phyloP scores from a whole-genome alignment of 37 sponge, comb jelly and placozoan species.

The Dysidea cf. avara region DNA sequence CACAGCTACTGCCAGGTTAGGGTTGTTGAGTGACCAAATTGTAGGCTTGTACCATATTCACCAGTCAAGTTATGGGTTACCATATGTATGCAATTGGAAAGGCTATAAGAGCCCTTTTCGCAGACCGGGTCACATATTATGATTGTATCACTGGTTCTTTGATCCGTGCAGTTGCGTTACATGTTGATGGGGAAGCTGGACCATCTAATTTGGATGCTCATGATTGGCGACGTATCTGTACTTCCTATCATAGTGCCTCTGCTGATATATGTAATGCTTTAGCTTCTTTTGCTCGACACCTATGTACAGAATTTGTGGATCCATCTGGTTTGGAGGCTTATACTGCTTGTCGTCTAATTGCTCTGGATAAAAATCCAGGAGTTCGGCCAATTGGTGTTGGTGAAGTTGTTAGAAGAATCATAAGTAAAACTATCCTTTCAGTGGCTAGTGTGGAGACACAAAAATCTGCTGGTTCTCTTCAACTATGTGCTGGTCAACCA shows the following conservation, averaged over 20 bases:
- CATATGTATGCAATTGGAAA: too few relatives aligned
- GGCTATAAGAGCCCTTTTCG: too few relatives aligned
- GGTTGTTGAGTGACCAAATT: too few relatives aligned
- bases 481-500: slow-evolving; percentile 45
- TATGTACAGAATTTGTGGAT: slow-evolving; percentile 44
- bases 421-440: slow-evolving; percentile 16
- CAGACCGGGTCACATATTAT: too few relatives aligned
- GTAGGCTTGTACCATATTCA: too few relatives aligned
- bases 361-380: slow-evolving; percentile 37
- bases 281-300: slow-evolving; percentile 21
- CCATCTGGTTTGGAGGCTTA: slow-evolving; percentile 7
- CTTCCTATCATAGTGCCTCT: slow-evolving; percentile 34
- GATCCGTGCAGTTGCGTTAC: too few relatives aligned
- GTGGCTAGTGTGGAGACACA: too few relatives aligned
- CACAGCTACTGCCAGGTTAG: too few relatives aligned
- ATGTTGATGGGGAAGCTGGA: too few relatives aligned
- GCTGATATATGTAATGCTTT: slow-evolving; percentile 32
- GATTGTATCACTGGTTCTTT: too few relatives aligned
- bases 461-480: slow-evolving; percentile 31
- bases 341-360: slow-evolving; percentile 31
- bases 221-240: slow-evolving; percentile 34
- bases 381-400: slow-evolving; percentile 32
- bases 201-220: slow-evolving; percentile 34
- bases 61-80: too few relatives aligned
- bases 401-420: slow-evolving; percentile 37